These are phyloP conservation scores for Arctia plantaginis DNA, from an alignment of 2,888 invertebrate genomes.

Conservation along the genomic window DNA sequence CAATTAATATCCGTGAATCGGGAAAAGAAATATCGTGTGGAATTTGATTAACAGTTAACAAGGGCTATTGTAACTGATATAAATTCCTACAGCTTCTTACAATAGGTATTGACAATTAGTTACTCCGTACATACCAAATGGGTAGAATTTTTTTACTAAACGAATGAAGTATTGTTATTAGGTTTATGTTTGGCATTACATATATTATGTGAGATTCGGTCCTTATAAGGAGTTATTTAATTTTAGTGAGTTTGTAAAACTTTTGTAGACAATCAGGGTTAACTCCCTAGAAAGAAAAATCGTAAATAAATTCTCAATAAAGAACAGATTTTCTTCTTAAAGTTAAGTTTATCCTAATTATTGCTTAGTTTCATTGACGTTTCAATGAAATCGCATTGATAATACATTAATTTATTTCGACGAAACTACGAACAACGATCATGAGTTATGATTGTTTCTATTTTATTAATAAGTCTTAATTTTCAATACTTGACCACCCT, in stretches of 20 bases:
- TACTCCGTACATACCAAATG: no score
- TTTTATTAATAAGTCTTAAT: background rate
- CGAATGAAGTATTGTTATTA: no score
- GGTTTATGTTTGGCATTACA: no score
- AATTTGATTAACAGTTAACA: background rate
- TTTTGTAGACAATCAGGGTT: background rate
- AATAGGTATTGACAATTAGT: no score
- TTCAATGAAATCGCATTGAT: no score
- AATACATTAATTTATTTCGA: background rate
- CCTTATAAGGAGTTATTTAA: no score
- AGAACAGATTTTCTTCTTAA: no score
- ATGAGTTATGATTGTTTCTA: background rate
- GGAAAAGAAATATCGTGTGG: background rate
- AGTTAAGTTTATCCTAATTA: no score
- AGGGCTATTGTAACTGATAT: background rate
- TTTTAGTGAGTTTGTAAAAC: background rate
- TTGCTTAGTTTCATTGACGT: background rate
- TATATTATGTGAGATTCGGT: no score
- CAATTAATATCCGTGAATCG: background rate
- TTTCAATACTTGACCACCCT: background rate
- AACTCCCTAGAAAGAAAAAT: no score
- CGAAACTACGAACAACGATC: background rate
- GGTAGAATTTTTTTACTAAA: no score
- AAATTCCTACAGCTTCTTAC: background rate
- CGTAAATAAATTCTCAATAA: no score